A percentile compares a stretch with the other conserved stretches of the same genome.
Evolutionary conservation across 2,113 vertebrate genomes (phyloP).

Genomic region (Martes martes): DNA sequence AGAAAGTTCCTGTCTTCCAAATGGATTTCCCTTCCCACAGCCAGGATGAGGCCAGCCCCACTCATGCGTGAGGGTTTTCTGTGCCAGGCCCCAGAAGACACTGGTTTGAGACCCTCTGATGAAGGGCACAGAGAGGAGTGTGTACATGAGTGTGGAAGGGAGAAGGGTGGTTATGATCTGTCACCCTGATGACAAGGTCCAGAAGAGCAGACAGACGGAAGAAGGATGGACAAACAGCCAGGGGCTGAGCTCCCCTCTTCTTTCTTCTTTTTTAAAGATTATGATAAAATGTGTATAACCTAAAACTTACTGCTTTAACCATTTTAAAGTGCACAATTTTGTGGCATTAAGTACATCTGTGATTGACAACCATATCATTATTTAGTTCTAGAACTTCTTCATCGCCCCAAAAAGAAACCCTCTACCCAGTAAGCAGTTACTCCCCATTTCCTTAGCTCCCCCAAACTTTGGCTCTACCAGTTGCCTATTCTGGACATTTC

Average conservation of each 20-base stretch:
- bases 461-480: background rate
- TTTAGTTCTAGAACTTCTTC: background rate
- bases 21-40: background rate
- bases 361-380: background rate
- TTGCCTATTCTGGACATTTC: background rate
- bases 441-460: background rate
- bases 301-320: background rate
- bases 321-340: background rate
- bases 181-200: background rate
- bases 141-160: fast-evolving
- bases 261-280: background rate
- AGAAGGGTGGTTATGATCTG: fast-evolving
- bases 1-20: too few relatives aligned
- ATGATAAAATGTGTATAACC: background rate
- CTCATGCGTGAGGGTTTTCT: background rate
- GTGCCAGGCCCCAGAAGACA: background rate
- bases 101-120: background rate
- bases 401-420: background rate
- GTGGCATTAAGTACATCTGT: background rate
- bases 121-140: background rate
- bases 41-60: fast-evolving
- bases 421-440: background rate
- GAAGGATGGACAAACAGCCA: background rate
- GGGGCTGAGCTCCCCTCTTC: background rate
- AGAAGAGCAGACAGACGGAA: background rate